Base-by-base conservation (phyloP, 2,113 vertebrate genomes). In the Boulengerochromis microlepis region DNA sequence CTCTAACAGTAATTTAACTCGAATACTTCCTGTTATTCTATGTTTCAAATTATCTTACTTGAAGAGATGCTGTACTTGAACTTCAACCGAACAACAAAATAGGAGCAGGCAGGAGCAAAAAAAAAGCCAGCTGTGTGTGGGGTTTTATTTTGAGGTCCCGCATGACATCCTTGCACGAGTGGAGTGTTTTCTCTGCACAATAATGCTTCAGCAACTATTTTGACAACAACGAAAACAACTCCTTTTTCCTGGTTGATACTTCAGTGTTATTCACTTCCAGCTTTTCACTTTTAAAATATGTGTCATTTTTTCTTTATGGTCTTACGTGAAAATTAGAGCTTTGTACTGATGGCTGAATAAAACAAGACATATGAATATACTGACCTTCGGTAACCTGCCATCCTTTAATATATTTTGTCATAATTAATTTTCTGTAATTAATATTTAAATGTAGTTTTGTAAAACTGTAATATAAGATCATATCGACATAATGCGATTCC, bases 61-160 rank as follows among this genome's bases (percentile, higher is more conserved):
- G 40, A 45, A 82, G 76, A 84, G 56, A 88, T 33, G 61, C 66
- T 56, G 42, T 16, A 38, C 80, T 81, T 90, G 66, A 92, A 85
- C 80, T 45, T 50, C 29, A 50, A 11, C 24, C 5, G 10, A n/a
- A 83, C 19, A 40, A 35, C 29, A 61, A 80, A 87, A 18, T 4
- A 42, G 5, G 33, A 82, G 64, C 56, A 57, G 15, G 33, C 7
- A 69, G 19, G 64, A 69, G 35, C 29, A 6, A 18, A 53, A 19
- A 64, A 38, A 10, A 64, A 61, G 56, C 6, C 7, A 85, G 81
- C 50, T 50, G 19, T 26, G 24, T 40, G 52, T 53, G 40, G 38
- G 64, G 42, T 38, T 84, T 33, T 45, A 71, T 69, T 86, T 81
- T 81, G 45, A 76, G 84, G 82, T 53, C 83, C 22, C 66, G 9